Evolutionary conservation across 2,797 vertebrate genomes (phyloP), one percentile per base, ranked within the genome.

Genomic region (Anguilla pacifica): DNA sequence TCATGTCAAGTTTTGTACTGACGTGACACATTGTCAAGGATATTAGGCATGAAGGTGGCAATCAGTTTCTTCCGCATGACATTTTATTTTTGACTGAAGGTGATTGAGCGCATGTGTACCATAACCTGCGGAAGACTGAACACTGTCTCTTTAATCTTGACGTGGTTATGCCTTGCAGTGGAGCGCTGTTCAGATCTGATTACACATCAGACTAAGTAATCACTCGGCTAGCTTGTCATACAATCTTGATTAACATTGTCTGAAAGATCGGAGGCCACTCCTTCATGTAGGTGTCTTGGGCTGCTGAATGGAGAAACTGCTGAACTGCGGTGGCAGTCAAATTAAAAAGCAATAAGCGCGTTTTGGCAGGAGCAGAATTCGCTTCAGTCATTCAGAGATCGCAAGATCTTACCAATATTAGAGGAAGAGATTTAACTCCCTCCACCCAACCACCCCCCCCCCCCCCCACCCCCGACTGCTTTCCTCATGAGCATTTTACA

Each of bases 311-410:
- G 51, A 31, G 39, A 55, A 15, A 11, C 70, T 85, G 25, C 25
- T 85, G 83, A 88, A 85, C 72, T 43, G 72, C 79, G 31, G 49
- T 53, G 53, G 53, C 28, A 67, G 67, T 88, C 49, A 77, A n/a
- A 74, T 72, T 83, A 74, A 72, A 39, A 57, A 28, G 28, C 22
- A 84, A 77, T 55, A 57, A 57, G 51, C 25, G 35, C 67, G 46
- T 88, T 64, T 46, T 70, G 39, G 15, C 82, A 84, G 1, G 39
- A 43, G 57, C 17, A 46, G 6, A 43, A 19, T 31, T 43, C 49
- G 35, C 25, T 83, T 82, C 31, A 88, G 35, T 67, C 67, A 51
- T 10, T n/a, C 55, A 84, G 49, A 81, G 25, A 84, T 55, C 57
- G 53, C 57, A 77, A 64, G 77, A 84, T 57, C 53, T 79, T 55